Conservation (phyloP, 2,888 invertebrate species). For the Trichacis sp. region DNA sequence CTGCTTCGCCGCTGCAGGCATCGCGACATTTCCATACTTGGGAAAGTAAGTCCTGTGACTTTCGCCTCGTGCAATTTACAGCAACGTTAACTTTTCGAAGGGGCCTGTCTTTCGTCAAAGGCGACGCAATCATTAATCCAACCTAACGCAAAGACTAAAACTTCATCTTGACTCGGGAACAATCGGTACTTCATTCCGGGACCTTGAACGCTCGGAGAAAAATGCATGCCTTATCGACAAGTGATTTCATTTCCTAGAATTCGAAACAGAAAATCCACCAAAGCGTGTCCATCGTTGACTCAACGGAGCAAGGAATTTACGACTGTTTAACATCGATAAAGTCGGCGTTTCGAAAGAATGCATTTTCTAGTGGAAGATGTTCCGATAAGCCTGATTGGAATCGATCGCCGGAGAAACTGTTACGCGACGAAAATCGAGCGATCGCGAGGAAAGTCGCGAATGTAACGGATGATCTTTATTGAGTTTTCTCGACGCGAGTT, state of each 20-base stretch:
- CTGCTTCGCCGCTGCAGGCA: slow-evolving; percentile 9
- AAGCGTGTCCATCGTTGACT: background rate
- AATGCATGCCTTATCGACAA: background rate
- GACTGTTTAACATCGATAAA: background rate
- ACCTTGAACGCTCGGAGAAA: background rate
- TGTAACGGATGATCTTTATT: background rate
- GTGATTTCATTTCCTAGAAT: background rate
- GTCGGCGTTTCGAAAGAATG: background rate
- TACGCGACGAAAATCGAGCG: background rate
- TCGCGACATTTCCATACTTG: slow-evolving; percentile 40
- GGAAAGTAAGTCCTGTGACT: slow-evolving; percentile 31
- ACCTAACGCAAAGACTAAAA: too few species aligned
- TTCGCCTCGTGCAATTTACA: slow-evolving; percentile 29
- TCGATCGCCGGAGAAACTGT: background rate
- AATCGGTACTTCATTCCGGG: too few species aligned
- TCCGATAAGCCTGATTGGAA: too few species aligned
- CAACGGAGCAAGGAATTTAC: background rate
- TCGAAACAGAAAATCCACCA: background rate
- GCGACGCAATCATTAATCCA: slow-evolving; percentile 20
- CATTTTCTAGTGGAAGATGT: background rate
- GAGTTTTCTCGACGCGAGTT: too few species aligned
- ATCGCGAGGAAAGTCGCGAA: background rate
- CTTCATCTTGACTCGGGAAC: too few species aligned
- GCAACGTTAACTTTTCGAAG: slow-evolving; percentile 20
- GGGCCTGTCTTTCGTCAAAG: slow-evolving; percentile 28